phyloP scores from a whole-genome alignment of 2,113 vertebrate species.

The Ptyas mucosa region DNA sequence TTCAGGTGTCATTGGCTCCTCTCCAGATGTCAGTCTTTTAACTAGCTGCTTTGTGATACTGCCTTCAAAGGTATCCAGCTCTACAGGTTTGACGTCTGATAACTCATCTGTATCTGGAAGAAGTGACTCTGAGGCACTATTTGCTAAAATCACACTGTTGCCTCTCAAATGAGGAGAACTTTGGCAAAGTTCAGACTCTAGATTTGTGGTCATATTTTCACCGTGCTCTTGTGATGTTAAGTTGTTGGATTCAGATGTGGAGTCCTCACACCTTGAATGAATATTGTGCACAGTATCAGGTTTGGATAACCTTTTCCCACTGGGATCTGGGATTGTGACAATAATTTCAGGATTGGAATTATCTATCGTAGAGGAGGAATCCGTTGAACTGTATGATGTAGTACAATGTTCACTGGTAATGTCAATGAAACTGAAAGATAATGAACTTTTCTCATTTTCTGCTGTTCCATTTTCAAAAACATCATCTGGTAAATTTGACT shows the following conservation, averaged over 20 bases:
- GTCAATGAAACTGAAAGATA: constrained; percentile 88
- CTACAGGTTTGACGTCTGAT: constrained; percentile 90
- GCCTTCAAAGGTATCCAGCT: constrained; percentile 89
- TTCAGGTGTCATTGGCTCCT: constrained; percentile 62
- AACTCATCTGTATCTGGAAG: constrained; percentile 75
- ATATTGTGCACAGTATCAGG: constrained; percentile 34
- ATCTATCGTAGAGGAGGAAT: constrained; percentile 34
- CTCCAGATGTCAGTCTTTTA: constrained; percentile 86
- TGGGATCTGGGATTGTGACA: constrained; percentile 73
- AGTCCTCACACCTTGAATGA: constrained; percentile 46
- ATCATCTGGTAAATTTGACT: constrained; percentile 88
- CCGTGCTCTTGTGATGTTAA: constrained; percentile 1
- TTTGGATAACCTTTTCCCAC: constrained; percentile 42
- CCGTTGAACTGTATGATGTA: constrained; percentile 43
- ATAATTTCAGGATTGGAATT: constrained; percentile 86
- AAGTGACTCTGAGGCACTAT: constrained; percentile 66
- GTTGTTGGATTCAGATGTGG: constrained; percentile 37
- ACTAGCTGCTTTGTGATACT: constrained; percentile 94
- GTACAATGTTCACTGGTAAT: constrained; percentile 68
- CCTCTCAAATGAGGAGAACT: constrained; percentile 56
- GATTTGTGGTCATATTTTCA: not conserved
- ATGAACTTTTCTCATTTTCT: constrained; percentile 76
- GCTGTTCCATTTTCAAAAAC: constrained; percentile 82
- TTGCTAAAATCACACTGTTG: constrained; percentile 72
- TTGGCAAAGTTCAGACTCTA: constrained; percentile 44